These are phyloP conservation scores for Ectropis crepuscularia DNA, from an alignment of 2,888 invertebrate species.

Conservation along the genomic window DNA sequence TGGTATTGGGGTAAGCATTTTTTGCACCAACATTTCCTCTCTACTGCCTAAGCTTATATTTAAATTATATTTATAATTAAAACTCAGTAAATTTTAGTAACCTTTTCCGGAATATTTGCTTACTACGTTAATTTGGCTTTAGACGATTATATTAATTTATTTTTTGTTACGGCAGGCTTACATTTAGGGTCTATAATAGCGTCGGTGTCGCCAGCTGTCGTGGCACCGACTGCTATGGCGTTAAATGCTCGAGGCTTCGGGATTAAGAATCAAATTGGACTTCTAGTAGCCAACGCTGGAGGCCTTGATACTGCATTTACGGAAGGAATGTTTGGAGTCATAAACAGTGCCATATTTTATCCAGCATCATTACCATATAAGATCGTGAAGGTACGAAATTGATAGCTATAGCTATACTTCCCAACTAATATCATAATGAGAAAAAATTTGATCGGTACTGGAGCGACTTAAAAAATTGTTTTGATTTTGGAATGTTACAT, in stretches of 20 bases:
- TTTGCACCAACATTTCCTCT: conserved; percentile 24
- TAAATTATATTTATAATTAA: conserved; percentile 34
- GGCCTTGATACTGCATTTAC: conserved; percentile 97
- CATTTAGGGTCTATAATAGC: conserved; percentile 93
- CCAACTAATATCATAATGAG: no score
- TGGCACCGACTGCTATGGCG: conserved; percentile 94
- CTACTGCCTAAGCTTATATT: conserved; percentile 22
- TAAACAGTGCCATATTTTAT: conserved; percentile 94
- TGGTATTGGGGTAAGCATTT: conserved; percentile 80
- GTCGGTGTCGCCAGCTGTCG: conserved; percentile 98
- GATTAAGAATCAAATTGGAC: conserved; percentile 95
- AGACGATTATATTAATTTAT: neutral
- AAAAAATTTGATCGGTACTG: no score
- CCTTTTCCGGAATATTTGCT: conserved; percentile 20
- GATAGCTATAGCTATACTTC: no score
- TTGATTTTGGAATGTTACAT: no score
- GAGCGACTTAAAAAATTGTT: no score
- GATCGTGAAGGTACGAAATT: conserved; percentile 67
- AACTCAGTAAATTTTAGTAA: conserved; percentile 23
- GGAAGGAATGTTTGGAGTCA: conserved; percentile 96
- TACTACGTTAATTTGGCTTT: conserved; percentile 15
- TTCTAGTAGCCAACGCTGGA: conserved; percentile 96
- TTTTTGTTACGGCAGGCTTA: conserved; percentile 74
- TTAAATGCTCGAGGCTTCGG: conserved; percentile 93
- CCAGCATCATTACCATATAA: conserved; percentile 86